phyloP scores from a whole-genome alignment of 1,140 invertebrate genomes.

The Papilio aristodemus region DNA sequence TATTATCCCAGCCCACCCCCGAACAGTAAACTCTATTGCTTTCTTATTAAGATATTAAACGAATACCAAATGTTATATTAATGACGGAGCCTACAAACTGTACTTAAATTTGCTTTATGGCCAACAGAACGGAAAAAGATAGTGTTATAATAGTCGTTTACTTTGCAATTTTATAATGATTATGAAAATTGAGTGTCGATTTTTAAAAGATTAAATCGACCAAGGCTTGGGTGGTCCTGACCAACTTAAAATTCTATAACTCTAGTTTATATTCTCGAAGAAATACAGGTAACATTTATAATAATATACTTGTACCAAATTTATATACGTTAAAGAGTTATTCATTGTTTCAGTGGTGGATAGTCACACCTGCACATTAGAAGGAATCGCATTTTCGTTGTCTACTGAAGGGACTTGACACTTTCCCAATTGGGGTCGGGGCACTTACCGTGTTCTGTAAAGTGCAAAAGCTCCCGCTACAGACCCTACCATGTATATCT shows the following conservation, averaged over 20 bases:
- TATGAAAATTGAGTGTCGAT: neutral
- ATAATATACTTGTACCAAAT: neutral
- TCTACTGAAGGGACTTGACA: no score
- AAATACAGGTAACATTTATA: neutral
- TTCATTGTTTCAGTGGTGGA: no score
- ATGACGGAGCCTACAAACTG: conserved; percentile 37
- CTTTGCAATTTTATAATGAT: neutral
- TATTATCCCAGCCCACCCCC: conserved; percentile 56
- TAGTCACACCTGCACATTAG: no score
- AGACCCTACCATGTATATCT: neutral
- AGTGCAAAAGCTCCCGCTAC: no score
- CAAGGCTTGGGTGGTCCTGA: neutral
- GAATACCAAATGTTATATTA: conserved; percentile 62
- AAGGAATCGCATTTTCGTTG: no score
- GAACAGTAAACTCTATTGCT: conserved; percentile 67
- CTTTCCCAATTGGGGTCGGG: no score
- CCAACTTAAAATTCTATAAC: neutral
- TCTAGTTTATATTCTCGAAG: neutral
- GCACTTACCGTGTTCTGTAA: no score
- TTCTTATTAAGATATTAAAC: conserved; percentile 76
- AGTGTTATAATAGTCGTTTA: neutral
- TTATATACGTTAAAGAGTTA: neutral
- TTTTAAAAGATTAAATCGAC: neutral
- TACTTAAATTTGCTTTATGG: conserved; percentile 39
- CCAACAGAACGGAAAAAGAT: neutral